These are phyloP conservation scores for Sebastes hopkinsi DNA, from an alignment of 2,797 vertebrate species.

Conservation along the genomic window DNA sequence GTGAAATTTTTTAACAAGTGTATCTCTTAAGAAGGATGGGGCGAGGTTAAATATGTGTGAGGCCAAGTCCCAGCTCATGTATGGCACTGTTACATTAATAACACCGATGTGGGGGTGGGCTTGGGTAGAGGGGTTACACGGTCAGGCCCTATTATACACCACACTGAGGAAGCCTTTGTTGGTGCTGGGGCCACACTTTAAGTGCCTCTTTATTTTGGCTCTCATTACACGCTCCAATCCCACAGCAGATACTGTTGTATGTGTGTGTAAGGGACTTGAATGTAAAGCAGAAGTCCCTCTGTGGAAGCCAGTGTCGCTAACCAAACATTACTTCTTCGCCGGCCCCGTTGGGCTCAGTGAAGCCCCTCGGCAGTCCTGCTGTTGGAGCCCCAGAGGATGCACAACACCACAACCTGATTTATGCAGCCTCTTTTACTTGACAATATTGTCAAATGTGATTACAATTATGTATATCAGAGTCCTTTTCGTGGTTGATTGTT, in stretches of 20 bases:
- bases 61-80: conserved; percentile 78
- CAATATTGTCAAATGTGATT: conserved; percentile 76
- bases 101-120: conserved; percentile 80
- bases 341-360: conserved; percentile 28
- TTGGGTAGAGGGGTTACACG: conserved; percentile 78
- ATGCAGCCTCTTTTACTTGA: conserved; percentile 66
- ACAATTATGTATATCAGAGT: conserved; percentile 78
- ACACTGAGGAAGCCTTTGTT: conserved; percentile 82
- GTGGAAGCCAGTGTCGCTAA: conserved; percentile 63
- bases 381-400: conserved; percentile 12
- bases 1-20: conserved; percentile 58
- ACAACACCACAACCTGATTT: conserved; percentile 49
- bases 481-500: conserved; percentile 67
- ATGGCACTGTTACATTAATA: conserved; percentile 88
- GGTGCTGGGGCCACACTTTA: conserved; percentile 75
- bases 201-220: conserved; percentile 82
- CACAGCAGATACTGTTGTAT: conserved; percentile 67
- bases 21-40: conserved; percentile 83
- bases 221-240: conserved; percentile 76
- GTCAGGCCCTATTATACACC: conserved; percentile 80
- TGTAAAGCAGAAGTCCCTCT: conserved; percentile 62
- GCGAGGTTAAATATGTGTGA: conserved; percentile 84
- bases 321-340: conserved; percentile 63
- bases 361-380: conserved; percentile 1
- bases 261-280: conserved; percentile 52